Evolutionary conservation across 2,113 vertebrate genomes (phyloP).

Genomic region (Diglossa brunneiventris): DNA sequence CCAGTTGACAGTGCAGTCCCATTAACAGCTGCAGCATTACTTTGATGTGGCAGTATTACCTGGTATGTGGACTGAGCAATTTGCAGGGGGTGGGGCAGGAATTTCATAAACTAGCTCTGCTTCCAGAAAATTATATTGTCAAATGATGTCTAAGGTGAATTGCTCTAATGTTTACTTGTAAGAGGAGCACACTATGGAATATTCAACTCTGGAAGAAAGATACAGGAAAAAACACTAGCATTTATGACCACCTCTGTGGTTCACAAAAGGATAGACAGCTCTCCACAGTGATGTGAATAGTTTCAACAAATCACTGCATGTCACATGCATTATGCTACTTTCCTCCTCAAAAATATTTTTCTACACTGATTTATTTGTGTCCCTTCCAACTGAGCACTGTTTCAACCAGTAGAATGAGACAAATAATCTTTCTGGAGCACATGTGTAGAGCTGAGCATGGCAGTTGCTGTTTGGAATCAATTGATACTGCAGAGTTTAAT

Average conservation of each 20-base stretch:
- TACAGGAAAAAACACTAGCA: neutral
- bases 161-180: neutral
- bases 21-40: neutral
- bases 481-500: neutral
- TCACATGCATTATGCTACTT: neutral
- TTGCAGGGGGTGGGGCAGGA: constrained; percentile 5
- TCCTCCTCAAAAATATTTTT: neutral
- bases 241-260: neutral
- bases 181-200: neutral
- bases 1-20: neutral
- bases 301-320: neutral
- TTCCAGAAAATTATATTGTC: constrained; percentile 15
- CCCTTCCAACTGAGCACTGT: neutral
- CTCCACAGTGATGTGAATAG: neutral
- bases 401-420: neutral
- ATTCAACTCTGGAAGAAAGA: neutral
- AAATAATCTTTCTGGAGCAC: neutral
- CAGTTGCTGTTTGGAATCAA: neutral
- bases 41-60: constrained; percentile 8
- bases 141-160: neutral
- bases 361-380: neutral
- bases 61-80: constrained; percentile 9
- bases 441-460: neutral
- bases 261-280: neutral
- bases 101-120: neutral